Percentiles rank a stretch among this genome's conserved stretches.
Conservation (phyloP, 2,797 vertebrate species). For the Gephyroberyx darwinii region DNA sequence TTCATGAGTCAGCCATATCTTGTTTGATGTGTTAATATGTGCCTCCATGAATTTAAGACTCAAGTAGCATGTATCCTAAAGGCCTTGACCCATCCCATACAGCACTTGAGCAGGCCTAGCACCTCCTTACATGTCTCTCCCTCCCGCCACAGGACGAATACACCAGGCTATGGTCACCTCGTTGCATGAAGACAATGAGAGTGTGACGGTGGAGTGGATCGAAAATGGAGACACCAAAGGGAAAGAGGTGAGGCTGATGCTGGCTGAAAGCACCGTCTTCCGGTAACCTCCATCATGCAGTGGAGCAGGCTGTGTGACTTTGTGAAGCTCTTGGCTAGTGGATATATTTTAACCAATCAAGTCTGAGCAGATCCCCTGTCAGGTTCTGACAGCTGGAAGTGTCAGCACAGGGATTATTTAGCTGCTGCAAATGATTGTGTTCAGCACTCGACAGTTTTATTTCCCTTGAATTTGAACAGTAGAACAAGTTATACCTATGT, state of each 20-base stretch:
- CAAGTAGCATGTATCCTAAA: neutral
- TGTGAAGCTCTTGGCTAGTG: no score
- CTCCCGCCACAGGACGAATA: conserved; percentile 87
- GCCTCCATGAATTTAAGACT: conserved; percentile 4
- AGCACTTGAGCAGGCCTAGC: conserved; percentile 19
- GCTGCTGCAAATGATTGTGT: no score
- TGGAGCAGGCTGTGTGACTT: no score
- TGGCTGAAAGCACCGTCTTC: neutral
- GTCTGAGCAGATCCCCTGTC: no score
- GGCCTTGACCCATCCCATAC: neutral
- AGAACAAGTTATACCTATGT: no score
- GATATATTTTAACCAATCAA: no score
- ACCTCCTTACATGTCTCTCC: conserved; percentile 10
- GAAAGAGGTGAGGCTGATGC: conserved; percentile 87
- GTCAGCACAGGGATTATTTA: no score
- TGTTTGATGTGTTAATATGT: neutral
- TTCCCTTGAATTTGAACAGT: no score
- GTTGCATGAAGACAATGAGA: conserved; percentile 95
- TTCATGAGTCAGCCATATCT: no score
- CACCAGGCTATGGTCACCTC: conserved; percentile 99
- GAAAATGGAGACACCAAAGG: conserved; percentile 99
- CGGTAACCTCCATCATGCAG: neutral
- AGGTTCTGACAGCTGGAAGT: no score
- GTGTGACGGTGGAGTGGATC: conserved; percentile 98
- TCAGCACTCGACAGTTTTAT: no score